Conservation (phyloP, 2,888 invertebrate genomes). For the Anoplius nigerrimus region DNA sequence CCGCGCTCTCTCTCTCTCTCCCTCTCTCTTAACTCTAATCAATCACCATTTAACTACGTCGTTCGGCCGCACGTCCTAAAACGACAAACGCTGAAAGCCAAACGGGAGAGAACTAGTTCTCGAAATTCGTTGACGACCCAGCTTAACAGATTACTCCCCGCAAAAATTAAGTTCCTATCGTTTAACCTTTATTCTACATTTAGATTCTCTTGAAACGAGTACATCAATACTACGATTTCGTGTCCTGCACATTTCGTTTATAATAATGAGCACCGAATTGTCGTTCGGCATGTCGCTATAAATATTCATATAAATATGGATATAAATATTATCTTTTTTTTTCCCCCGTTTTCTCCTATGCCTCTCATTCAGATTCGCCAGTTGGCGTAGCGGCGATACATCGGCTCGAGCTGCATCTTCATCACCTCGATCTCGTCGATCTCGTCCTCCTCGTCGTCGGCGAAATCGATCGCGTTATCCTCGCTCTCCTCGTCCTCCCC, state of each 20-base stretch:
- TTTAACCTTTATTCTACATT: background rate
- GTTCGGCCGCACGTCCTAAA: too few species aligned
- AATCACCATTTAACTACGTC: too few species aligned
- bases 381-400: slow-evolving; percentile 64
- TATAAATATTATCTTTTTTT: slow-evolving; percentile 6
- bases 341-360: slow-evolving; percentile 4
- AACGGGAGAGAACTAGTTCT: too few species aligned
- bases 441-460: slow-evolving; percentile 44
- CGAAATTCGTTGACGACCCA: too few species aligned
- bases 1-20: too few species aligned
- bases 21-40: too few species aligned
- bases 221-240: slow-evolving; percentile 4
- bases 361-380: slow-evolving; percentile 60
- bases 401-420: slow-evolving; percentile 60
- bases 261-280: slow-evolving; percentile 2
- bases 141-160: background rate
- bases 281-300: slow-evolving; percentile 1
- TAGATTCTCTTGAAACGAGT: slow-evolving; percentile 7
- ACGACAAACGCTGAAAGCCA: too few species aligned
- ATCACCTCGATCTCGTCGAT: slow-evolving; percentile 55
- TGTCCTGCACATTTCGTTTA: slow-evolving; percentile 11
- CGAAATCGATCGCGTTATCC: slow-evolving; percentile 44
- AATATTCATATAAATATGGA: slow-evolving; percentile 23
- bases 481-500: slow-evolving; percentile 27
- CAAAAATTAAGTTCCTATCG: background rate